phyloP scores from a whole-genome alignment of 2,888 invertebrate genomes.

The Drosophila paramelanica region DNA sequence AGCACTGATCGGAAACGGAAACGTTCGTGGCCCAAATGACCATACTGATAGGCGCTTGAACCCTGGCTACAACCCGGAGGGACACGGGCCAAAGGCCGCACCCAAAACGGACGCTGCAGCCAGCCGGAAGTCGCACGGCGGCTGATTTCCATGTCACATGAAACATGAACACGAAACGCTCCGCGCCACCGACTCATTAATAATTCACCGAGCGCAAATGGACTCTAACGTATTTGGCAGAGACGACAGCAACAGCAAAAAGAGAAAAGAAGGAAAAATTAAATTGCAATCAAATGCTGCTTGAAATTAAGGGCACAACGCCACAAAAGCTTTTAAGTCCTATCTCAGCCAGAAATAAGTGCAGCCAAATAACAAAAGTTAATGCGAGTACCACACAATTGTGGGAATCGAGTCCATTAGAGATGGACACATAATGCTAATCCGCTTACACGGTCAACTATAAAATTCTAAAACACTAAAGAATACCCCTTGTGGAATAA shows the following conservation, averaged over 20 bases:
- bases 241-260: constrained; percentile 1
- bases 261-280: constrained; percentile 24
- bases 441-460: constrained; percentile 5
- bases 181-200: constrained; percentile 58
- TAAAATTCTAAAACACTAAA: too few species aligned
- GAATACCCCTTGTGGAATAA: too few species aligned
- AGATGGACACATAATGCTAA: constrained; percentile 33
- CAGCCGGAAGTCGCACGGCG: constrained; percentile 39
- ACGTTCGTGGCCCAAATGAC: constrained; percentile 45
- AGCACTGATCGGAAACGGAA: constrained; percentile 76
- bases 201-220: constrained; percentile 51
- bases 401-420: constrained; percentile 26
- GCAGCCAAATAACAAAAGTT: constrained; percentile 52
- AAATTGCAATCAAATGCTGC: constrained; percentile 68
- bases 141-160: constrained; percentile 62
- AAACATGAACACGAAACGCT: constrained; percentile 36
- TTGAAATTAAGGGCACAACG: constrained; percentile 54
- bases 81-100: constrained; percentile 1
- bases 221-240: constrained; percentile 22
- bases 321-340: constrained; percentile 74
- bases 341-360: constrained; percentile 23
- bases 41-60: constrained; percentile 23
- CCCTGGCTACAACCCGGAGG: background rate
- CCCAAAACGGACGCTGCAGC: constrained; percentile 17
- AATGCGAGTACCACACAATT: constrained; percentile 44